Conservation (phyloP, 2,113 vertebrate genomes). For the Elachura formosa region DNA sequence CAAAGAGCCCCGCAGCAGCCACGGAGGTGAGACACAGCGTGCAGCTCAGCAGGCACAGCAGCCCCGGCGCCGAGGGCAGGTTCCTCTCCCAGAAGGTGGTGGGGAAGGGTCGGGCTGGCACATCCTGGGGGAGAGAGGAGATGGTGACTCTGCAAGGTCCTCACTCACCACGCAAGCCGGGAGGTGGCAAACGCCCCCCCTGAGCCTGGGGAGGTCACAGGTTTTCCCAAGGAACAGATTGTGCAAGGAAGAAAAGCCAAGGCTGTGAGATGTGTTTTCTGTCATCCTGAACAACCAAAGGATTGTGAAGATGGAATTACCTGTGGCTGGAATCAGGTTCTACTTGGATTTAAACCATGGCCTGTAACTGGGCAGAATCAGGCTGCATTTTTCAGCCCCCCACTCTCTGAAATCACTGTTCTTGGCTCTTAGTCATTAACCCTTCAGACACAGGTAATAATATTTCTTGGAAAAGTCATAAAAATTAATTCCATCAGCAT, state of each 20-base stretch:
- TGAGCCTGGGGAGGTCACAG: background rate
- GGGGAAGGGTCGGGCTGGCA: conserved; percentile 77
- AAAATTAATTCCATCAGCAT: background rate
- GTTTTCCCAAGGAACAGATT: background rate
- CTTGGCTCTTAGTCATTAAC: background rate
- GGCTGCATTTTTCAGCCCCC: background rate
- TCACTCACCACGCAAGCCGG: accelerated
- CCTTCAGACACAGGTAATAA: background rate
- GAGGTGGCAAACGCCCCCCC: accelerated
- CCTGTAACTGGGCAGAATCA: background rate
- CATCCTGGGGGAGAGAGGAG: conserved; percentile 75
- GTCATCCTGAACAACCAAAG: background rate
- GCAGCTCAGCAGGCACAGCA: conserved; percentile 78
- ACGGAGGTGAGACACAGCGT: conserved; percentile 70
- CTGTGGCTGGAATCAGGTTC: background rate
- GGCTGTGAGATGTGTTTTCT: background rate
- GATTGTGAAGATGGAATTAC: background rate
- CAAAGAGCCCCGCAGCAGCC: conserved; percentile 66
- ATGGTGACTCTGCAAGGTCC: background rate
- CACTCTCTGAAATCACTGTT: background rate
- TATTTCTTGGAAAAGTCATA: background rate
- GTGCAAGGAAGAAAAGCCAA: background rate
- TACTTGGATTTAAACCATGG: background rate
- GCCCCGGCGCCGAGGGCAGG: conserved; percentile 80
- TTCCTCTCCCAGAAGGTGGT: conserved; percentile 88